phyloP scores from a whole-genome alignment of 2,888 invertebrate genomes.

The Xiphydria camelus region DNA sequence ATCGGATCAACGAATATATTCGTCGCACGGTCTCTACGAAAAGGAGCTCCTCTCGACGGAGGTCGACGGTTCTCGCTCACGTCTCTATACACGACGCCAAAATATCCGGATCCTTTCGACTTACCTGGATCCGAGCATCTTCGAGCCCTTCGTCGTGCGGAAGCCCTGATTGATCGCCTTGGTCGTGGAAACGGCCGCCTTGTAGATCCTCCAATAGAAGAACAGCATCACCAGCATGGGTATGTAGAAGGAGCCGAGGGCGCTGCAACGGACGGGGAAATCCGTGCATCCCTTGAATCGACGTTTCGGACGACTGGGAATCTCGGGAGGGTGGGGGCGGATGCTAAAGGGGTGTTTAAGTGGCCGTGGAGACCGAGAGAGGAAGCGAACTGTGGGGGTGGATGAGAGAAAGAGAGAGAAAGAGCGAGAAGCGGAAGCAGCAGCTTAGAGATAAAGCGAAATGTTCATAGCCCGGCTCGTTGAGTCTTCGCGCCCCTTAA shows the following conservation, averaged over 20 bases:
- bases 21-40: background rate
- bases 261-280: conserved; percentile 70
- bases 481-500: background rate
- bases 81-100: background rate
- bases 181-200: conserved; percentile 91
- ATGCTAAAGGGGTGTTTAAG: too few relatives aligned
- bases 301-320: too few relatives aligned
- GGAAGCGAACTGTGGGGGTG: too few relatives aligned
- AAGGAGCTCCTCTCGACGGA: too few relatives aligned
- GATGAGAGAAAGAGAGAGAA: too few relatives aligned
- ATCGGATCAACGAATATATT: too few relatives aligned
- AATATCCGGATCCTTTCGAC: conserved; percentile 7
- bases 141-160: conserved; percentile 77
- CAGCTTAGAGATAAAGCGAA: too few relatives aligned
- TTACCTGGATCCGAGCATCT: conserved; percentile 55
- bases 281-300: too few relatives aligned
- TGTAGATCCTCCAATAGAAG: conserved; percentile 96
- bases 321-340: too few relatives aligned
- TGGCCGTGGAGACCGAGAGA: too few relatives aligned
- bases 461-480: background rate
- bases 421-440: too few relatives aligned
- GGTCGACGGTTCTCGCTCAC: too few relatives aligned
- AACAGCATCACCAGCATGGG: conserved; percentile 98
- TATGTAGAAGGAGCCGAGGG: conserved; percentile 96
- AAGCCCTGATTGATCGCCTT: conserved; percentile 90